Conservation (phyloP, 2,113 vertebrate genomes). For the Lanius ludovicianus region DNA sequence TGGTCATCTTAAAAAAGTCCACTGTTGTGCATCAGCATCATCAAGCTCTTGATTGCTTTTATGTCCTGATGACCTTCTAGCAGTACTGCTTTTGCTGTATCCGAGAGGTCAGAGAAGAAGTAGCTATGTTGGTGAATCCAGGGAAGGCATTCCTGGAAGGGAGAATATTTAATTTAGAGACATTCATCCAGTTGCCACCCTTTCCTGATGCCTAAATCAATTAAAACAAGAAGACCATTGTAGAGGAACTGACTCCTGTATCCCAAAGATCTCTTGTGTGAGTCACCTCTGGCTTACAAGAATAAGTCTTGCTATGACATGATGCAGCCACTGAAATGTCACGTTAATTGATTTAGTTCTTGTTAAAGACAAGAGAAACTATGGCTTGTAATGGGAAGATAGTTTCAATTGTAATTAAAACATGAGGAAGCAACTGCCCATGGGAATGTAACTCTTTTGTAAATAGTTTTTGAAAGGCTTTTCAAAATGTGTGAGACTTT, state of each 20-base stretch:
- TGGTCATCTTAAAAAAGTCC: not conserved
- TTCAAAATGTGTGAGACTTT: not conserved
- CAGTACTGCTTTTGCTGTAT: not conserved
- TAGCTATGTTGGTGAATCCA: not conserved
- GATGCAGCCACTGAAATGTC: not conserved
- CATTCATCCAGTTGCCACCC: not conserved
- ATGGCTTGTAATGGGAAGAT: not conserved
- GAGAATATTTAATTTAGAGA: not conserved
- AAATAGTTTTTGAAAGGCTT: not conserved
- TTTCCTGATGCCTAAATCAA: not conserved
- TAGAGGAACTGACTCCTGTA: not conserved
- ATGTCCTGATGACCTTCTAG: not conserved
- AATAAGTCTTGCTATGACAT: not conserved
- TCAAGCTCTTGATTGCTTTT: not conserved
- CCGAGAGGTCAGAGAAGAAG: not conserved
- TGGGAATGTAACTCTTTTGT: not conserved
- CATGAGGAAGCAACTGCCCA: not conserved
- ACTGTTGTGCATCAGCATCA: not conserved
- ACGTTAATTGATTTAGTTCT: not conserved
- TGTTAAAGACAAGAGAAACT: not conserved
- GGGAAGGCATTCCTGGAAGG: not conserved
- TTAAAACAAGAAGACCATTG: not conserved
- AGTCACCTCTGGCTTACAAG: not conserved
- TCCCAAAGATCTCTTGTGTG: not conserved
- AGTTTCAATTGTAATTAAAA: not conserved